Percentiles rank a stretch among this genome's conserved stretches.
These are phyloP conservation scores for Phrynocephalus forsythii DNA, from an alignment of 2,797 vertebrate species.

Conservation along the genomic window DNA sequence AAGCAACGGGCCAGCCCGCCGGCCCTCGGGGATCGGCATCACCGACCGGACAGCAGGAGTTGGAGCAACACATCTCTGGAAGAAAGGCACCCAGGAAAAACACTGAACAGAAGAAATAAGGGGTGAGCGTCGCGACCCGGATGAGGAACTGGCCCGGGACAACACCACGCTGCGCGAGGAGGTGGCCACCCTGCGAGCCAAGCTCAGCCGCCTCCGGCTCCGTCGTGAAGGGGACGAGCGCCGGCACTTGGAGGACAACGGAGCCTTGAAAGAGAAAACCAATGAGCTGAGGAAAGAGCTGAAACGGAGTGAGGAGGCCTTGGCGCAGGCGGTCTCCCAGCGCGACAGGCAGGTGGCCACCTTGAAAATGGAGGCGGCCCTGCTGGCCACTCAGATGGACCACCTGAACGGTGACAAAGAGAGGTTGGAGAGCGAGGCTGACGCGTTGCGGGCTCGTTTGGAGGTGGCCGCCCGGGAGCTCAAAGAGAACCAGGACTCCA, in stretches of 20 bases:
- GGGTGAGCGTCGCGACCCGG: conserved; percentile 81
- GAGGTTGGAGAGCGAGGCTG: conserved; percentile 83
- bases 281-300: conserved; percentile 87
- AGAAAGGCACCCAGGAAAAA: no score
- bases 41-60: no score
- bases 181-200: conserved; percentile 79
- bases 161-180: conserved; percentile 88
- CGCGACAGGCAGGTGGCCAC: conserved; percentile 84
- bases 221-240: conserved; percentile 83
- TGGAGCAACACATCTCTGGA: no score
- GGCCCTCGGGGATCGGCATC: no score
- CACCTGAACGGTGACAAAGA: conserved; percentile 86
- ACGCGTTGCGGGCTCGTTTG: conserved; percentile 83
- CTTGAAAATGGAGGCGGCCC: conserved; percentile 83
- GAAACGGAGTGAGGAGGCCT: conserved; percentile 86
- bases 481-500: conserved; percentile 81
- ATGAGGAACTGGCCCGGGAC: conserved; percentile 85
- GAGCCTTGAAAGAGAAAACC: conserved; percentile 85
- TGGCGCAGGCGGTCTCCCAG: conserved; percentile 87
- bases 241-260: conserved; percentile 85
- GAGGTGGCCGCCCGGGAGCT: conserved; percentile 83
- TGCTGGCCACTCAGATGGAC: conserved; percentile 83
- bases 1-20: no score
- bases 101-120: no score
- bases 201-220: conserved; percentile 81